These are phyloP conservation scores for Ganaspis brasiliensis DNA, from an alignment of 2,888 invertebrate species.

Conservation along the genomic window DNA sequence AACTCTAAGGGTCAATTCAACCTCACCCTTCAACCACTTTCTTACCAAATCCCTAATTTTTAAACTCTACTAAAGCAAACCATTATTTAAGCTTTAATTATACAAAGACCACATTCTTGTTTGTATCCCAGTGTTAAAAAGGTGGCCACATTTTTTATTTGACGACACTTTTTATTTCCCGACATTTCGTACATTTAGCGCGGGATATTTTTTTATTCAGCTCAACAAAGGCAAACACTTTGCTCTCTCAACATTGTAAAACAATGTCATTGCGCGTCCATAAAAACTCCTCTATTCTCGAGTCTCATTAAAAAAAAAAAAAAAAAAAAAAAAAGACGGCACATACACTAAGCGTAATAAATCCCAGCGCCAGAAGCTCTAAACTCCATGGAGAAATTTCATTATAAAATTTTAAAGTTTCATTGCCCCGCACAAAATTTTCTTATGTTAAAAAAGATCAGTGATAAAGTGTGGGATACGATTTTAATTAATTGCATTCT, in stretches of 20 bases:
- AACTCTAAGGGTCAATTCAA: no score
- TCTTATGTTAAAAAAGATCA: background rate
- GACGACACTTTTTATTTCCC: background rate
- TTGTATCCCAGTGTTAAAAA: background rate
- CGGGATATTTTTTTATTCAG: background rate
- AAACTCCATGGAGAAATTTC: slow-evolving; percentile 6
- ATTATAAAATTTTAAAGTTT: background rate
- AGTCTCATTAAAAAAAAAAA: slow-evolving; percentile 9
- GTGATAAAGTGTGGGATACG: background rate
- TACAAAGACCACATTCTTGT: background rate
- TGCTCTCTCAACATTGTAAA: slow-evolving; percentile 5
- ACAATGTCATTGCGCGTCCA: slow-evolving; percentile 8
- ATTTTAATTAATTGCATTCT: background rate
- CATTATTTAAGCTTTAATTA: no score
- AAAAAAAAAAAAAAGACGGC: background rate
- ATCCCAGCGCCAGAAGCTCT: background rate
- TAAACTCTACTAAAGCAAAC: no score
- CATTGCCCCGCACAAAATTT: background rate
- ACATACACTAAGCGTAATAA: slow-evolving; percentile 6
- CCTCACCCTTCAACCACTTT: no score
- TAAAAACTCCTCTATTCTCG: slow-evolving; percentile 10
- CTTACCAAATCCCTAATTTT: no score
- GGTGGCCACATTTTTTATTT: background rate
- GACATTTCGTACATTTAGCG: slow-evolving; percentile 5
- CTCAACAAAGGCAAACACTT: slow-evolving; percentile 2